phyloP scores from a whole-genome alignment of 2,113 vertebrate species.

The Centropristis striata region DNA sequence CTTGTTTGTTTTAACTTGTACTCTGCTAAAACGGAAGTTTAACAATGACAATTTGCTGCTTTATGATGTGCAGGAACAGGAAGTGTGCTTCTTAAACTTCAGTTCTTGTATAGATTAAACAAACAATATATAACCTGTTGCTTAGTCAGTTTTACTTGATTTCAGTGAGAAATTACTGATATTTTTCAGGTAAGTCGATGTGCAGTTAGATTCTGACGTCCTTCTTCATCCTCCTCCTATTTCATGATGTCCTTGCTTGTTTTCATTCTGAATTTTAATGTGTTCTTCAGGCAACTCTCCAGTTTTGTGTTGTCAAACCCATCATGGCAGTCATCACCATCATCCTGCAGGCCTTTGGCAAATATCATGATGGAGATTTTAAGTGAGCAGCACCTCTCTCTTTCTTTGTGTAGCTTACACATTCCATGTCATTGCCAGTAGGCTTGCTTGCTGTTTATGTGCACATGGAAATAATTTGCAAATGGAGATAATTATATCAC shows the following conservation, averaged over 20 bases:
- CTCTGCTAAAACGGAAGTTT: neutral
- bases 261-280: conserved; percentile 59
- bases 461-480: conserved; percentile 47
- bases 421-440: conserved; percentile 39
- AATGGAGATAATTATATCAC: conserved; percentile 48
- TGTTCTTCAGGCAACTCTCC: conserved; percentile 92
- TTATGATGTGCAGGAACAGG: too few species aligned
- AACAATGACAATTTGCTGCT: neutral
- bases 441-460: conserved; percentile 48
- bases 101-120: neutral
- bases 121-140: neutral
- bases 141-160: neutral
- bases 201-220: conserved; percentile 5
- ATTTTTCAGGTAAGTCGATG: conserved; percentile 17
- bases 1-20: neutral
- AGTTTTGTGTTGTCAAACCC: conserved; percentile 98
- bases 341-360: conserved; percentile 93
- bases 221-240: conserved; percentile 6
- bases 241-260: conserved; percentile 34
- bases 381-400: conserved; percentile 87
- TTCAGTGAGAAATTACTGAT: conserved; percentile 2
- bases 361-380: conserved; percentile 97
- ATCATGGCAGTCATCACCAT: conserved; percentile 95
- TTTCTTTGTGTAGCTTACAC: conserved; percentile 32
- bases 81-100: neutral